These are phyloP conservation scores for Nephrotoma appendiculata DNA, from an alignment of 2,888 invertebrate species.

Conservation along the genomic window DNA sequence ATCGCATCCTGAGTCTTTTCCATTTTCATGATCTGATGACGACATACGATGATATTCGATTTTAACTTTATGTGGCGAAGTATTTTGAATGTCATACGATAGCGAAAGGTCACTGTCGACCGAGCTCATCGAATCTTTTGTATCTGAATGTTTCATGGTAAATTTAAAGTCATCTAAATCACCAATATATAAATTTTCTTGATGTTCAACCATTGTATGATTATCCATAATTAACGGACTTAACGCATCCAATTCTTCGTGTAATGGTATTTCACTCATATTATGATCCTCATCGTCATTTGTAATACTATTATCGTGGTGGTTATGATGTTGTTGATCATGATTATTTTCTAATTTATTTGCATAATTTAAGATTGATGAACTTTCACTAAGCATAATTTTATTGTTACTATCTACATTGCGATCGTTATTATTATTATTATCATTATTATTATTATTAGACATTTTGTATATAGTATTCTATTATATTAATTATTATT, in stretches of 20 bases:
- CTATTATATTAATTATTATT: neutral
- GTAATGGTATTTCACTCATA: conserved; percentile 3
- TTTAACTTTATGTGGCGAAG: neutral
- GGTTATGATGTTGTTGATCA: neutral
- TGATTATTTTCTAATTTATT: neutral
- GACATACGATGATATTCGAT: conserved; percentile 25
- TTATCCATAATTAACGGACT: conserved; percentile 31
- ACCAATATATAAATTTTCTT: conserved; percentile 13
- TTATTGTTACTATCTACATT: neutral
- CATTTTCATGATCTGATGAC: conserved; percentile 37
- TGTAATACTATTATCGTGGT: neutral
- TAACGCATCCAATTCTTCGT: conserved; percentile 30
- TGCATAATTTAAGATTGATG: conserved; percentile 1
- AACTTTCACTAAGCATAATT: neutral
- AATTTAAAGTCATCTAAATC: neutral
- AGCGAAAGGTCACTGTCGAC: conserved; percentile 44
- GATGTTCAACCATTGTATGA: conserved; percentile 24
- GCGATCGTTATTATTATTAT: neutral
- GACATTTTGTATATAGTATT: neutral
- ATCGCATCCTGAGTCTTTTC: conserved; percentile 54
- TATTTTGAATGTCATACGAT: conserved; percentile 32
- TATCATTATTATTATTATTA: neutral
- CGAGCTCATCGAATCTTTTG: conserved; percentile 44
- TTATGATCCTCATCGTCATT: neutral
- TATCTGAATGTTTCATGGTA: conserved; percentile 36